A percentile compares a stretch with the other conserved stretches of the same genome.
Conservation (phyloP, 2,113 vertebrate species). For the Menura novaehollandiae region DNA sequence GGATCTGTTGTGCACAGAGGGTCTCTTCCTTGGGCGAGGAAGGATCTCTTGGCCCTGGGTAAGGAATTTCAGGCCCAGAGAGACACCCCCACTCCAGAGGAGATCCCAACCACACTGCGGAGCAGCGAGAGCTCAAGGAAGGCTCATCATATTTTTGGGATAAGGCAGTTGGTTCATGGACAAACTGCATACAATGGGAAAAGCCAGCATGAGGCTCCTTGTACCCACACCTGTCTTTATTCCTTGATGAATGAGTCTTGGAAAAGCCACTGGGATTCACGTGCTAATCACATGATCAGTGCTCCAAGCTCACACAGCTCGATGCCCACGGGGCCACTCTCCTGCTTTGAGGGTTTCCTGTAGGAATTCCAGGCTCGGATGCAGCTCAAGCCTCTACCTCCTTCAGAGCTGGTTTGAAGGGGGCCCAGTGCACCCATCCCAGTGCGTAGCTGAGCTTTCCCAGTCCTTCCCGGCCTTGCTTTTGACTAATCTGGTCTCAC, state of each 20-base stretch:
- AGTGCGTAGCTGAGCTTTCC: not conserved
- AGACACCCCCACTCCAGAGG: not conserved
- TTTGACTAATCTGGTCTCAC: not conserved
- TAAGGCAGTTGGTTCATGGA: not conserved
- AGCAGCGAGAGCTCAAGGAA: not conserved
- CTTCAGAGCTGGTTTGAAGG: not conserved
- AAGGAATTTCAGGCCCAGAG: not conserved
- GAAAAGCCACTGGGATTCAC: not conserved
- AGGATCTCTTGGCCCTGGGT: no score
- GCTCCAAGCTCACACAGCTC: no score
- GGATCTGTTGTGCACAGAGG: not conserved
- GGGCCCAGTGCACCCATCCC: not conserved
- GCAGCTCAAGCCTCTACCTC: not conserved
- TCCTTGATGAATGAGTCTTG: not conserved
- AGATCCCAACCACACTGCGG: not conserved
- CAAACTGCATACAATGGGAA: not conserved
- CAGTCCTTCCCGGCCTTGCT: not conserved
- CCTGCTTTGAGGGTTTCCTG: not conserved
- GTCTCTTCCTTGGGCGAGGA: not conserved
- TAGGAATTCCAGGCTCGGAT: no score
- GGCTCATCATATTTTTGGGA: not conserved
- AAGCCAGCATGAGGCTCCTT: not conserved
- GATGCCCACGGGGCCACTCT: accelerated
- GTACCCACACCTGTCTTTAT: no score
- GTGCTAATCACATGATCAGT: accelerated